Conservation (phyloP, 2,888 invertebrate genomes). For the Stenurella melanura region DNA sequence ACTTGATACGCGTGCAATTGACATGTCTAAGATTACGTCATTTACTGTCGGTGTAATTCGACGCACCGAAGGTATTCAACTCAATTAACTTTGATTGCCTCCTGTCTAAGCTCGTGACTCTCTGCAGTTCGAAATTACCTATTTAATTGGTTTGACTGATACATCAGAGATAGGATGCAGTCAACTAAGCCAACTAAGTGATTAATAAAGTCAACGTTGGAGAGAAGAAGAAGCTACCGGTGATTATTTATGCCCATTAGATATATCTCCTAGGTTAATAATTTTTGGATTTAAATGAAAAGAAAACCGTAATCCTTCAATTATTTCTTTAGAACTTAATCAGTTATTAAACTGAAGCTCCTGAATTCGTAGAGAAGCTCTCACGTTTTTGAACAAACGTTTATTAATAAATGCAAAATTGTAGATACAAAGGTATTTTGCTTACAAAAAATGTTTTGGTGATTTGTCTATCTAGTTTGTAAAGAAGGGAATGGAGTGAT, state of each 20-base stretch:
- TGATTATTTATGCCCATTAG: not conserved
- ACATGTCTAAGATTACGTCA: constrained; percentile 3
- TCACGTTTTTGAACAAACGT: too few relatives aligned
- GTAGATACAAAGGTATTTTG: too few relatives aligned
- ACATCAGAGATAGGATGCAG: not conserved
- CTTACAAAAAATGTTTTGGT: too few relatives aligned
- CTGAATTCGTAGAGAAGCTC: too few relatives aligned
- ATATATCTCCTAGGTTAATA: too few relatives aligned
- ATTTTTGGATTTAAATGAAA: too few relatives aligned
- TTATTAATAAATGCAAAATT: too few relatives aligned
- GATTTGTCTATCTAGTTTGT: too few relatives aligned
- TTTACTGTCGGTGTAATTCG: not conserved
- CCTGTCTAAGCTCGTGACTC: not conserved
- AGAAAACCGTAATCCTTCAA: too few relatives aligned
- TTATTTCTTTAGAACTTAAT: too few relatives aligned
- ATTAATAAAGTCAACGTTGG: not conserved
- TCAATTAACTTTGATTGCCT: constrained; percentile 7
- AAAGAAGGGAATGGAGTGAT: too few relatives aligned
- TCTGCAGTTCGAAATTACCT: not conserved
- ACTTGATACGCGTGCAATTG: constrained; percentile 7
- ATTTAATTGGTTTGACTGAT: constrained; percentile 7
- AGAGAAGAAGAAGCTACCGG: not conserved
- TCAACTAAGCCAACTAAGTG: not conserved
- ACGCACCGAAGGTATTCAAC: not conserved
- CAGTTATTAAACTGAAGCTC: too few relatives aligned